Percentiles rank a stretch among this genome's conserved stretches.
Conservation (phyloP, 2,888 invertebrate genomes). For the Geophilus truncorum region DNA sequence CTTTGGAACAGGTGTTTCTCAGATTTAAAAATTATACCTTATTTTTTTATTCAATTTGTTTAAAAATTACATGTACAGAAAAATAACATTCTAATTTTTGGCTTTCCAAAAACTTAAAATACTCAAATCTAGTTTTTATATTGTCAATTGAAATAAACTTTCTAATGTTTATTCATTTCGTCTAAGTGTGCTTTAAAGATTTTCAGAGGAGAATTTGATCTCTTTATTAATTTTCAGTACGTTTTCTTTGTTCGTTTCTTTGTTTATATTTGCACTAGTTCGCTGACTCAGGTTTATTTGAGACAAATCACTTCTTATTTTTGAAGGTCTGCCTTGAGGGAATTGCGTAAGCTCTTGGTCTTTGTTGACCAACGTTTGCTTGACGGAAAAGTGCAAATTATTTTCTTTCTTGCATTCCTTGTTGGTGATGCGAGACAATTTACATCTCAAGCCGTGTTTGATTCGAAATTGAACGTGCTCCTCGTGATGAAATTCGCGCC, state of each 20-base stretch:
- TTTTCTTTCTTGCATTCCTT: not conserved
- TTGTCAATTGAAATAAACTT: no score
- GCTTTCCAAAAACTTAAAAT: no score
- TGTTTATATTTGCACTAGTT: no score
- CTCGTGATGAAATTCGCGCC: not conserved
- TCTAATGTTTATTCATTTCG: no score
- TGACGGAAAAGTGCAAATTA: not conserved
- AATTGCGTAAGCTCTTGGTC: not conserved
- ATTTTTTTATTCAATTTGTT: no score
- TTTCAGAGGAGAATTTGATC: no score
- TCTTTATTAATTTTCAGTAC: not conserved
- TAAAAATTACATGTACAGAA: no score
- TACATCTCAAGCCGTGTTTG: not conserved
- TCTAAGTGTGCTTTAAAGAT: no score
- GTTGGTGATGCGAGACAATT: not conserved
- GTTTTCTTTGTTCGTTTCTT: not conserved
- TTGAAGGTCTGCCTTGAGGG: not conserved
- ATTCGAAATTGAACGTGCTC: not conserved
- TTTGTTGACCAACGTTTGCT: not conserved
- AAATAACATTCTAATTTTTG: no score
- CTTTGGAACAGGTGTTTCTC: no score
- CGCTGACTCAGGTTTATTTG: not conserved
- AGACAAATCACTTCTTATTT: not conserved
- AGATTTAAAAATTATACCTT: no score
- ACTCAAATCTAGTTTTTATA: no score